A percentile compares a stretch with the other conserved stretches of the same genome.
Evolutionary conservation across 2,888 invertebrate species (phyloP).

Genomic region (Ectropis crepuscularia): DNA sequence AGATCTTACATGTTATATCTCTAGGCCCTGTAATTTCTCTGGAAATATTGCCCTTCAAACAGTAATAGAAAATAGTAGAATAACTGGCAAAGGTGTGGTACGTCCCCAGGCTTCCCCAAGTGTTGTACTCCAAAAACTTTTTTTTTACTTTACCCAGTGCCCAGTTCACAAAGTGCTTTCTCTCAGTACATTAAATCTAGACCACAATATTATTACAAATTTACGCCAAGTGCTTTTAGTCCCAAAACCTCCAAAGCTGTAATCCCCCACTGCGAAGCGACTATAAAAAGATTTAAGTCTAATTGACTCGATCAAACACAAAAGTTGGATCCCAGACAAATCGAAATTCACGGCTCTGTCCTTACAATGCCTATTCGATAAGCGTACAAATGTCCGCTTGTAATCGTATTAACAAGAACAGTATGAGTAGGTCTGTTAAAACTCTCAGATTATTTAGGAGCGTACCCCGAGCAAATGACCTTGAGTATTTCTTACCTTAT

Average conservation of each 20-base stretch:
- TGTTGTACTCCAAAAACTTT: background rate
- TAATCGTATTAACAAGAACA: background rate
- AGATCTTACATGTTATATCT: too few species aligned
- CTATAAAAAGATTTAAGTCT: constrained; percentile 32
- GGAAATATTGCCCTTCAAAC: too few species aligned
- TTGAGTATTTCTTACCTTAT: too few species aligned
- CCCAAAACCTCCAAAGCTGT: constrained; percentile 13
- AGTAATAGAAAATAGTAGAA: too few species aligned
- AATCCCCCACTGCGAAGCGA: constrained; percentile 11
- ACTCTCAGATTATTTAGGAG: too few species aligned
- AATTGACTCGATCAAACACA: constrained; percentile 38
- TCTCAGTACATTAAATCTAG: constrained; percentile 10
- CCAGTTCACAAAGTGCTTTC: background rate
- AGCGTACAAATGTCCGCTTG: constrained; percentile 32
- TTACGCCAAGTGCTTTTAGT: constrained; percentile 17
- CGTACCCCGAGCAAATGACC: too few species aligned
- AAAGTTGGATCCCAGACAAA: constrained; percentile 32
- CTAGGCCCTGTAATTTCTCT: too few species aligned
- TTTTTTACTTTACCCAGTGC: background rate
- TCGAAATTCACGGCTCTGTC: constrained; percentile 14
- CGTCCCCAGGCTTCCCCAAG: too few species aligned
- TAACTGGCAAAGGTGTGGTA: too few species aligned
- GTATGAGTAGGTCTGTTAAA: too few species aligned
- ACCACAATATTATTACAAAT: constrained; percentile 6
- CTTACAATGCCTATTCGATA: constrained; percentile 33